A percentile compares a stretch with the other conserved stretches of the same genome.
Conservation (phyloP, 2,797 vertebrate species). For the Bufotes viridis region DNA sequence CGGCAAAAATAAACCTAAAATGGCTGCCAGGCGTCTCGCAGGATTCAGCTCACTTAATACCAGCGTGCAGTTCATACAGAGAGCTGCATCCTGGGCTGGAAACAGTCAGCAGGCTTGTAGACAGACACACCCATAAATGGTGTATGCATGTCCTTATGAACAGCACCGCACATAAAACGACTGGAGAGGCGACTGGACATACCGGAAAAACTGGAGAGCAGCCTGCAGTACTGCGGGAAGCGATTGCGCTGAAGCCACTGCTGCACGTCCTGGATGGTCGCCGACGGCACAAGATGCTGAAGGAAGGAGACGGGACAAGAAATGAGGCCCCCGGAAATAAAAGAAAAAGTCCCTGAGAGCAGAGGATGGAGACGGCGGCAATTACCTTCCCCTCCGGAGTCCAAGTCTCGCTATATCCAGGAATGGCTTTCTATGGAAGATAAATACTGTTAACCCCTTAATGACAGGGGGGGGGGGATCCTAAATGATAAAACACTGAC, state of each 20-base stretch:
- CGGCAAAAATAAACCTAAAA: too few relatives aligned
- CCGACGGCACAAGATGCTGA: constrained; percentile 87
- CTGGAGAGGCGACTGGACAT: constrained; percentile 59
- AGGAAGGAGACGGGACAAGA: constrained; percentile 65
- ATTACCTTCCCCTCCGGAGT: constrained; percentile 47
- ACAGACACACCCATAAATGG: too few relatives aligned
- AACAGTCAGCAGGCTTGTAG: neutral
- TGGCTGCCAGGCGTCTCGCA: too few relatives aligned
- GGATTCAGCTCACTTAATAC: too few relatives aligned
- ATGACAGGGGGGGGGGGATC: neutral
- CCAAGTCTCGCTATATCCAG: constrained; percentile 34
- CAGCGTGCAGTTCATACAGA: too few relatives aligned
- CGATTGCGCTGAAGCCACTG: constrained; percentile 92
- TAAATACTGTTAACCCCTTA: neutral
- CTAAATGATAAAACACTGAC: too few relatives aligned
- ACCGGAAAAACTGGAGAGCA: constrained; percentile 96
- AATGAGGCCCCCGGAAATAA: constrained; percentile 66
- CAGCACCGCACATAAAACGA: too few relatives aligned
- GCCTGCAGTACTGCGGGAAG: constrained; percentile 89
- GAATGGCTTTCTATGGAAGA: constrained; percentile 11
- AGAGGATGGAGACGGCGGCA: too few relatives aligned
- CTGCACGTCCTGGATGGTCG: constrained; percentile 88
- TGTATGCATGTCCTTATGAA: neutral
- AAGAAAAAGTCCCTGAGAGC: constrained; percentile 65
- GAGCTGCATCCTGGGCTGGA: too few relatives aligned